Conservation (phyloP, 2,113 vertebrate genomes). For the Onychorhynchus coronatus region DNA sequence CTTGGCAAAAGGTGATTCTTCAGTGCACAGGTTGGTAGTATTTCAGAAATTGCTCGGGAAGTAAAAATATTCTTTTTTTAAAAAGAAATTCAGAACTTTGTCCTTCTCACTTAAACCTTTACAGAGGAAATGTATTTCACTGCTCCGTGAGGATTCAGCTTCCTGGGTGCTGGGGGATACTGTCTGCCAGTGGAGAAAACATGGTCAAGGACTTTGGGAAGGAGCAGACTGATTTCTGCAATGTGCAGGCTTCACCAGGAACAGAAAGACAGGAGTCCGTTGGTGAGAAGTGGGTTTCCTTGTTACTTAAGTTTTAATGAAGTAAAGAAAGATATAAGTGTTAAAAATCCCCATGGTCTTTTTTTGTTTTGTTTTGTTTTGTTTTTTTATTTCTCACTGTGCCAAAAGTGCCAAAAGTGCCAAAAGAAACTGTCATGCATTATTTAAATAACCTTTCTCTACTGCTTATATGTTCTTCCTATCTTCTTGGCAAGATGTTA, state of each 20-base stretch:
- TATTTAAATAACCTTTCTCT: background rate
- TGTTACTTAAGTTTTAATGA: background rate
- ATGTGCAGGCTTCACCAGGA: background rate
- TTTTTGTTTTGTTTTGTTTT: background rate
- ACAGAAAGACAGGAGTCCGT: background rate
- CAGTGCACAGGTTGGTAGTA: background rate
- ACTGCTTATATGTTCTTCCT: background rate
- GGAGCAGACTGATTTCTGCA: background rate
- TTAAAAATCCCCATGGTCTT: background rate
- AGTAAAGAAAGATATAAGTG: fast-evolving
- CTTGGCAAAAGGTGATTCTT: background rate
- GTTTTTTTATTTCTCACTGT: background rate
- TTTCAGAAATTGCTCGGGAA: background rate
- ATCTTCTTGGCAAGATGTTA: background rate
- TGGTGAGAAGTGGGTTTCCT: background rate
- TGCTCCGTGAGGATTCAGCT: background rate
- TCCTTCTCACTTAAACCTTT: background rate
- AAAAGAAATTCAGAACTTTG: background rate
- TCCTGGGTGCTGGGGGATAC: background rate
- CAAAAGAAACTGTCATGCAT: background rate
- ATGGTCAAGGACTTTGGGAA: background rate
- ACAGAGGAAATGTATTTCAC: background rate
- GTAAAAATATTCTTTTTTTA: background rate
- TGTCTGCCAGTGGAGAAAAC: background rate
- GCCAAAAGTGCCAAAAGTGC: background rate